Conservation (phyloP, 2,113 vertebrate species). For the Vulpes ferrilata region DNA sequence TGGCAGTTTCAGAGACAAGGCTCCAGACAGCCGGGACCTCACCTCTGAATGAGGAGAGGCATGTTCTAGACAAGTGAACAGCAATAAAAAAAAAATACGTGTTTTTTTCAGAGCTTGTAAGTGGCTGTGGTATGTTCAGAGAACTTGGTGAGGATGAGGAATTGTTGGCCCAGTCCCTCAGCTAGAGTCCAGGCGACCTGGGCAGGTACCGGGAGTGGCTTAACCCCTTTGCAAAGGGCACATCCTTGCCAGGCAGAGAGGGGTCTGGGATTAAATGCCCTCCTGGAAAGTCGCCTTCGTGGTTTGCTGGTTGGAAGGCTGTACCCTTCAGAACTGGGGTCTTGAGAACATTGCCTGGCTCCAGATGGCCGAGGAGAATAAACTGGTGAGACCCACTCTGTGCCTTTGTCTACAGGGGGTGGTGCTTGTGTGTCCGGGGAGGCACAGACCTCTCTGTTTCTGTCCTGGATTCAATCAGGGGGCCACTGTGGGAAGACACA, state of each 20-base stretch:
- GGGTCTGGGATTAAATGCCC: fast-evolving
- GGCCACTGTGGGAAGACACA: fast-evolving
- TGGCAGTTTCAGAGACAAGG: neutral
- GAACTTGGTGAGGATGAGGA: neutral
- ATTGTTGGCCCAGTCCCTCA: too few relatives aligned
- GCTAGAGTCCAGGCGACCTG: neutral
- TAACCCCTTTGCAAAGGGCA: neutral
- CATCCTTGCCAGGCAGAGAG: too few relatives aligned
- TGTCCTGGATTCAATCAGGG: neutral
- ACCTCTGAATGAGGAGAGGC: neutral
- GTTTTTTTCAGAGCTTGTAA: neutral
- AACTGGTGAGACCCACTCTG: neutral
- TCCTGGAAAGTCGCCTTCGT: fast-evolving
- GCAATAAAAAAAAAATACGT: too few relatives aligned
- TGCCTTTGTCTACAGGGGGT: neutral
- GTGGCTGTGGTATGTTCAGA: fast-evolving
- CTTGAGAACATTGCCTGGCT: neutral
- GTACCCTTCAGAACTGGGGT: neutral
- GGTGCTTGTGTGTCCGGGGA: too few relatives aligned
- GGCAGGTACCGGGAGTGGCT: fast-evolving
- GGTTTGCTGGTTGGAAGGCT: neutral
- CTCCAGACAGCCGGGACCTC: fast-evolving
- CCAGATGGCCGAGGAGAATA: neutral
- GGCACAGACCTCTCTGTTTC: neutral
- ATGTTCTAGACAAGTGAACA: neutral